Conservation (phyloP, 2,113 vertebrate species). For the Equus przewalskii region DNA sequence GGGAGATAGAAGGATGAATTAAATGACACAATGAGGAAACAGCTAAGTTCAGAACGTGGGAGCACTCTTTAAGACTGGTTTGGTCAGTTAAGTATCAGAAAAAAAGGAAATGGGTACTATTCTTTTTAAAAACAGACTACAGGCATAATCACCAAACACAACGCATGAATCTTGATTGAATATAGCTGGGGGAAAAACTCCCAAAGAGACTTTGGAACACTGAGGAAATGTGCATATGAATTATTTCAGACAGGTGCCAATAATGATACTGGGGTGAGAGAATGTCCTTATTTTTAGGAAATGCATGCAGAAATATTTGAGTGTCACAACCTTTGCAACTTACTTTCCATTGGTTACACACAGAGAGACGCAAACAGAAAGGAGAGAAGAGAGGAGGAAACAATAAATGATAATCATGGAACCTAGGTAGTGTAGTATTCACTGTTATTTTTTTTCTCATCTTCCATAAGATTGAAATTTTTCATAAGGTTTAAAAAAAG, state of each 20-base stretch:
- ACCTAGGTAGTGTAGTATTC: not conserved
- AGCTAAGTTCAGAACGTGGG: not conserved
- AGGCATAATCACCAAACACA: not conserved
- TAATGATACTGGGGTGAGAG: not conserved
- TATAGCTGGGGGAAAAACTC: not conserved
- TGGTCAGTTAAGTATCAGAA: not conserved
- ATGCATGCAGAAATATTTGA: conserved; percentile 4
- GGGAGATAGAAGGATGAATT: not conserved
- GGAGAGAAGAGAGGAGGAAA: not conserved
- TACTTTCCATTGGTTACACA: conserved; percentile 36
- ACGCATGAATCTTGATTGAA: not conserved
- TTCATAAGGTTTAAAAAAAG: conserved; percentile 25
- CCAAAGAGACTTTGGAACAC: not conserved
- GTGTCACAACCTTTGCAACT: not conserved
- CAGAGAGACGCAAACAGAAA: not conserved
- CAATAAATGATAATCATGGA: not conserved
- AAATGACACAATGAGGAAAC: conserved; percentile 14
- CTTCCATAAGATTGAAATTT: not conserved
- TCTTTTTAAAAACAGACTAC: not conserved
- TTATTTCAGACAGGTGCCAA: not conserved
- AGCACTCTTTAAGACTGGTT: not conserved
- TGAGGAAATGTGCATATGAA: not conserved
- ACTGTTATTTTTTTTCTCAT: not conserved
- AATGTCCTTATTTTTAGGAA: conserved; percentile 24
- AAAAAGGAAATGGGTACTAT: not conserved